Conservation (phyloP, 1,140 invertebrate species). For the Orius laevigatus region DNA sequence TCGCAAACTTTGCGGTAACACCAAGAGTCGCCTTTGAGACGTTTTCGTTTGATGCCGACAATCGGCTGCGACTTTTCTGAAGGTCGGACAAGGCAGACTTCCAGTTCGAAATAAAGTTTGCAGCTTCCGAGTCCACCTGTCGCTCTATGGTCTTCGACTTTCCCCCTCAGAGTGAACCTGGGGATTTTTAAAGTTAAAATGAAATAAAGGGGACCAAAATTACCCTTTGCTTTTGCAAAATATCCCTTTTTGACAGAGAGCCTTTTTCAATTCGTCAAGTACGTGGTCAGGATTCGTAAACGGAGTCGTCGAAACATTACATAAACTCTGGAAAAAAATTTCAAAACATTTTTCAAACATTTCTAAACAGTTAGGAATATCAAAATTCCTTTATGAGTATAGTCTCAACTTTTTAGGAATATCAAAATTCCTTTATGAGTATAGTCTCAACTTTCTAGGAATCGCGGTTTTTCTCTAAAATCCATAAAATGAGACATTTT, state of each 20-base stretch:
- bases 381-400: no score
- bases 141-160: slow-evolving; percentile 25
- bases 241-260: slow-evolving; percentile 48
- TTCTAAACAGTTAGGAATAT: no score
- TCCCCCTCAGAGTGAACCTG: slow-evolving; percentile 49
- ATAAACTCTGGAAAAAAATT: slow-evolving; percentile 38
- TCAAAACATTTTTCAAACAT: no score
- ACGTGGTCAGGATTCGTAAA: slow-evolving; percentile 47
- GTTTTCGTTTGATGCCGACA: slow-evolving; percentile 56
- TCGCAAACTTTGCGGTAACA: slow-evolving; percentile 75
- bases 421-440: no score
- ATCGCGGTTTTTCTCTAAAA: no score
- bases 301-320: slow-evolving; percentile 55
- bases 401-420: no score
- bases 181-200: no score
- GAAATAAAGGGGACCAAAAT: slow-evolving; percentile 24
- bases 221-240: slow-evolving; percentile 54
- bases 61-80: slow-evolving; percentile 22
- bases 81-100: slow-evolving; percentile 49
- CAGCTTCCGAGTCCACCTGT: slow-evolving; percentile 16
- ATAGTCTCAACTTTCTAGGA: no score
- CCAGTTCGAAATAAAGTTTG: slow-evolving; percentile 55
- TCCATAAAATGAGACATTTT: no score
- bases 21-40: slow-evolving; percentile 70
- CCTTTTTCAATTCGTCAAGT: slow-evolving; percentile 39